Conservation (phyloP, 1,140 invertebrate species). For the Lepidotrigona ventralis region DNA sequence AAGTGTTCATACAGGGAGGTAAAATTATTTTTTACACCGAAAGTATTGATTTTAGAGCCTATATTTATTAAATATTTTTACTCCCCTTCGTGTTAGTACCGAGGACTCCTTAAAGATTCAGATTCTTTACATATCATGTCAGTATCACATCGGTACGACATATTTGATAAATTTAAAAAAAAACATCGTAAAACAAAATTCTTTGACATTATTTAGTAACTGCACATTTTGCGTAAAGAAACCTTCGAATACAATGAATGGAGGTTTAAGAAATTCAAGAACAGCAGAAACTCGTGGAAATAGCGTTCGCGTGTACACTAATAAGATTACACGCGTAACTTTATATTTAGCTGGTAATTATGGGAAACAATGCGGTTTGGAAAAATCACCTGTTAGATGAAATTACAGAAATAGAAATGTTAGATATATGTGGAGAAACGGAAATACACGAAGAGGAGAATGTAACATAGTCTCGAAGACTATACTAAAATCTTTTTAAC, state of each 20-base stretch:
- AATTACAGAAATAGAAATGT: background rate
- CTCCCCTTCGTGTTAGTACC: background rate
- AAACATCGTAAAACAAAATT: background rate
- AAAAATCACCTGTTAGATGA: background rate
- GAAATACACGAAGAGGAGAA: background rate
- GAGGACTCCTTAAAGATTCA: background rate
- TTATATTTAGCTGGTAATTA: background rate
- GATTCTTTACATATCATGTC: background rate
- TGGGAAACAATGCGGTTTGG: background rate
- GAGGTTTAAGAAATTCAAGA: background rate
- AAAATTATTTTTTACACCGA: constrained; percentile 1
- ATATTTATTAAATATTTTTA: background rate
- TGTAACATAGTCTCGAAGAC: background rate
- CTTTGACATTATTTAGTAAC: background rate
- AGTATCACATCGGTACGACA: background rate
- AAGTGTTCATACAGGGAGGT: background rate
- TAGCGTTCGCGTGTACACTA: background rate
- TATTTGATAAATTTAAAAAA: background rate
- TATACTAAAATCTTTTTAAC: background rate
- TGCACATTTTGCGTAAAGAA: background rate
- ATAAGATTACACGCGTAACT: background rate
- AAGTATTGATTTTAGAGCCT: background rate
- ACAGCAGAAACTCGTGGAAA: background rate
- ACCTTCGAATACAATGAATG: background rate
- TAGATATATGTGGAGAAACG: background rate